Evolutionary conservation across 1,140 invertebrate genomes (phyloP).

Genomic region (Camponotus floridanus): DNA sequence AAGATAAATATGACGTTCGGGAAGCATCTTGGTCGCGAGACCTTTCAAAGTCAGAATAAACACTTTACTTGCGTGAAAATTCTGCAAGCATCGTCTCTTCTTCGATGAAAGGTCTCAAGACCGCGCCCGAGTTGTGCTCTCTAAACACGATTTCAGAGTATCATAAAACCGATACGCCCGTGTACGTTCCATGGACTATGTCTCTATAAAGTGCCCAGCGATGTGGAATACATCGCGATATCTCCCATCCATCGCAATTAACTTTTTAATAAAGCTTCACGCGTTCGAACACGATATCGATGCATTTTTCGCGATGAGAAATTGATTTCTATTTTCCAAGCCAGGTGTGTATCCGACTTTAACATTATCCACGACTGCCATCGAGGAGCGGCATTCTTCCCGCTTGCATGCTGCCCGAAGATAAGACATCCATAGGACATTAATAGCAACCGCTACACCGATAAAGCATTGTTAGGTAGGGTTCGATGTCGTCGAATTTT

Average conservation of each 20-base stretch:
- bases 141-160: conserved; percentile 13
- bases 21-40: conserved; percentile 31
- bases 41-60: conserved; percentile 54
- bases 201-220: conserved; percentile 31
- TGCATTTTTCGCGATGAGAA: conserved; percentile 45
- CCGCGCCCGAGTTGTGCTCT: conserved; percentile 12
- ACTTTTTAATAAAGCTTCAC: conserved; percentile 62
- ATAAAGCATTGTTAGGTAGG: conserved; percentile 26
- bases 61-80: conserved; percentile 46
- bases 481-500: conserved; percentile 34
- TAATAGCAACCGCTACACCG: conserved; percentile 45
- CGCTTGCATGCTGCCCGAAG: conserved; percentile 34
- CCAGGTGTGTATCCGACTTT: conserved; percentile 52
- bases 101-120: not conserved
- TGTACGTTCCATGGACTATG: conserved; percentile 30
- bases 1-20: conserved; percentile 50
- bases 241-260: conserved; percentile 45
- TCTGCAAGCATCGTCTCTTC: conserved; percentile 10
- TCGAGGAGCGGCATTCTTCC: conserved; percentile 37
- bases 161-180: conserved; percentile 42
- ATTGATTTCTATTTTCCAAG: conserved; percentile 34
- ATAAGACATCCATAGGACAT: conserved; percentile 32
- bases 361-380: conserved; percentile 3
- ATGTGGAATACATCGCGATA: conserved; percentile 33
- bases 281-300: conserved; percentile 9